A percentile compares a stretch with the other conserved stretches of the same genome.
phyloP scores from a whole-genome alignment of 2,113 vertebrate genomes.

The Vulpes vulpes region DNA sequence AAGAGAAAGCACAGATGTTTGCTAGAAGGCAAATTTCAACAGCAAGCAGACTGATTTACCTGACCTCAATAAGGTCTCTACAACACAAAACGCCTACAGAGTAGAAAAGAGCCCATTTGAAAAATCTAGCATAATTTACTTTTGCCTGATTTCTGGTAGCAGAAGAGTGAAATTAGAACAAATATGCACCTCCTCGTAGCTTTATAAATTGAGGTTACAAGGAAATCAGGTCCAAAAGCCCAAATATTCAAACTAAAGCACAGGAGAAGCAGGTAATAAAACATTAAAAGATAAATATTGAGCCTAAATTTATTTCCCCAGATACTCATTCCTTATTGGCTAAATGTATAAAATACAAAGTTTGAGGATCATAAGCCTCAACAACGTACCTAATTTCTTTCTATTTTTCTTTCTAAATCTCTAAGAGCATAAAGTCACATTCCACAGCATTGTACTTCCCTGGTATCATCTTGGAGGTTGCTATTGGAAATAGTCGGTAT shows the following conservation, averaged over 20 bases:
- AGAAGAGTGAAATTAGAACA: constrained; percentile 61
- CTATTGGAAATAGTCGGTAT: background rate
- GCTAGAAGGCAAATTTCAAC: constrained; percentile 87
- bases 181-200: constrained; percentile 8
- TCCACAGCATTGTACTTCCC: constrained; percentile 39
- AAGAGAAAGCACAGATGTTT: constrained; percentile 87
- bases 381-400: constrained; percentile 37
- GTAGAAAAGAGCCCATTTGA: constrained; percentile 65
- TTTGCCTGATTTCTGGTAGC: constrained; percentile 60
- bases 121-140: constrained; percentile 69
- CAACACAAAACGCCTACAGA: constrained; percentile 67
- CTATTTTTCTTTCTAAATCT: constrained; percentile 56
- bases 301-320: constrained; percentile 76
- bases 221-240: constrained; percentile 64
- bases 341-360: constrained; percentile 76
- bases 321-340: constrained; percentile 70
- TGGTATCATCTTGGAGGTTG: background rate
- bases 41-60: constrained; percentile 86
- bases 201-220: constrained; percentile 67
- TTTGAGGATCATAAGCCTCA: constrained; percentile 61
- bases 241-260: constrained; percentile 68
- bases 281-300: constrained; percentile 68
- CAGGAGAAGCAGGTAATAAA: constrained; percentile 68
- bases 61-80: constrained; percentile 77
- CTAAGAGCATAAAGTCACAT: constrained; percentile 56